Evolutionary conservation across 92 coral and sea anemone genomes (phyloP), one percentile per base, ranked within the genome.

Genomic region (Galaxea fascicularis): DNA sequence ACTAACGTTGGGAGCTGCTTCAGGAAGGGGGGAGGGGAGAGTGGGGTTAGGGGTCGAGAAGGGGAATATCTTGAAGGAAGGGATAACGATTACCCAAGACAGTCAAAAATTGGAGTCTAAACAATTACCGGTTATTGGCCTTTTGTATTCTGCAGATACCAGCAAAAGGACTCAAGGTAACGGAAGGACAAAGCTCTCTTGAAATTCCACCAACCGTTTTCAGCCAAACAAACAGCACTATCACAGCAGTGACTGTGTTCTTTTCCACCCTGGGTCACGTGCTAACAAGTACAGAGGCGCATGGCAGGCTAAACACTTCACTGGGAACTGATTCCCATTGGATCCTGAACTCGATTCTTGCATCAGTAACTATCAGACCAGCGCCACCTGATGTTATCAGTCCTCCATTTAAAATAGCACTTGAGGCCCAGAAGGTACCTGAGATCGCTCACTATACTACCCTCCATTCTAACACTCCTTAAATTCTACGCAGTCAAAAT

Each of bases 321-420:
- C 17, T 41, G 3, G 3, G 12, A 4, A 67, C 28, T 51, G 54
- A 30, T 20, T 58, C 76, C 27, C 51, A 60, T 12, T 82, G 82
- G 76, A 41, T 62, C 31, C 27, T 69, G 4, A 78, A 80, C 51
- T 89, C 92, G 20, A 60, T 65, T 27, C 29, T 89, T 20, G 73
- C 85, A 25, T 89, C 92, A 35, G 63, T 81, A 52, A 84, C 92
- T 1, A 76, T 89, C 13, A 77, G 74, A 66, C 92, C 92, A 29
- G 76, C 70, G 60, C 85, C 76, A 56, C 51, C 49, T 31, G 44
- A 49, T 18, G 45, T 29, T n/a, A 75, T 89, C 20, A 51, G 78
- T 2, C 85, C 82, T 0, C 92, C 89, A 25, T 86, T 89, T 63
- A 89, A 46, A 45, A 24, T 89, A 35, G 89, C 82, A 17, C 72